Conservation (phyloP, 2,888 invertebrate genomes). For the Muschampia staudingeri region DNA sequence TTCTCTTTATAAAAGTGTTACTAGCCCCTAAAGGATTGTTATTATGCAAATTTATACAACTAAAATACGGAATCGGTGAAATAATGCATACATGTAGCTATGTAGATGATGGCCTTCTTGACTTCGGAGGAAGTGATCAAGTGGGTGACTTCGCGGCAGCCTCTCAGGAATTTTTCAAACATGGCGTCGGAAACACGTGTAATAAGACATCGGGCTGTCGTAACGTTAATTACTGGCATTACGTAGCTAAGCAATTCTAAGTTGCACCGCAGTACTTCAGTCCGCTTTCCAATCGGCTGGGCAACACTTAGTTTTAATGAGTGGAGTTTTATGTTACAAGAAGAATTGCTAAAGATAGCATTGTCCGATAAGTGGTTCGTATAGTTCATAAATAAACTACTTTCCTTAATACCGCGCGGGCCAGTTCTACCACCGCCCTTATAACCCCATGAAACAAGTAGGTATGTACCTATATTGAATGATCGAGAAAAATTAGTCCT, state of each 20-base stretch:
- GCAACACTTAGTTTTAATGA: conserved; percentile 31
- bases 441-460: too few species aligned
- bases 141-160: background rate
- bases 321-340: conserved; percentile 11
- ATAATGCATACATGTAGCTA: background rate
- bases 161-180: conserved; percentile 27
- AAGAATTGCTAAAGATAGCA: background rate
- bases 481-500: too few species aligned
- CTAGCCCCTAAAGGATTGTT: background rate
- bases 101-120: background rate
- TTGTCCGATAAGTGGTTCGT: background rate
- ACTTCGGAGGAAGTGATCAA: background rate
- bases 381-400: background rate
- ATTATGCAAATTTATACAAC: too few species aligned
- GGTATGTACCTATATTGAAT: too few species aligned
- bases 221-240: conserved; percentile 51
- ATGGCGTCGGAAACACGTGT: conserved; percentile 56
- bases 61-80: too few species aligned
- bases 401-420: too few species aligned
- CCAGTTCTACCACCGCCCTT: too few species aligned
- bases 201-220: conserved; percentile 50
- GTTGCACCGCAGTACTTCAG: conserved; percentile 24
- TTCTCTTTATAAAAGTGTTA: too few species aligned
- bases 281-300: conserved; percentile 35
- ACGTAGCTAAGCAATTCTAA: conserved; percentile 32